Evolutionary conservation across 2,888 invertebrate genomes (phyloP), one percentile per base, ranked within the genome.

Genomic region (Caprella mutica): DNA sequence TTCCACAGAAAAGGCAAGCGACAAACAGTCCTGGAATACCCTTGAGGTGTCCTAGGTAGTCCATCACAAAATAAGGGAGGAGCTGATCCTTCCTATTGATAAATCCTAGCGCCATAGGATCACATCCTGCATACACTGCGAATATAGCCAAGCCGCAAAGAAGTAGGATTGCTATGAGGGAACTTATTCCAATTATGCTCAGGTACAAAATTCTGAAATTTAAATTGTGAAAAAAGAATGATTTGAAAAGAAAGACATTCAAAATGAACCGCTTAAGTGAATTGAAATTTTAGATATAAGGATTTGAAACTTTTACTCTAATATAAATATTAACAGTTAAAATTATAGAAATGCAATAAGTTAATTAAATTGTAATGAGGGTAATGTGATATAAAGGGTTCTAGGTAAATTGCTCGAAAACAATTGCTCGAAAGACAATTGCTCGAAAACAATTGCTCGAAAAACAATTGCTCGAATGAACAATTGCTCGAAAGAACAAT

Each of bases 41-140:
- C n/a, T 48, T 27, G 17, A 48, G 19, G 48, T 24, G 30, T 3
- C 48, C 30, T 21, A 48, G 19, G 19, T 48, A 48, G 30, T 48
- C 48, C 30, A 48, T 48, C 9, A 48, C 30, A 14, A 48, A 48
- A 23, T 30, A 48, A 29, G 48, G 48, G 29, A 48, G 30, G 23
- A 48, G 29, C 30, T 48, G 48, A 14, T 48, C 48, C 30, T 48
- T 48, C 30, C 30, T 48, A 19, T 27, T 19, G 30, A 48, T 48
- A n/a, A 29, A 48, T 27, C 48, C 48, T 21, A 12, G 24, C n/a
- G 48, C 21, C 29, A 48, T 48, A 30, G 48, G 48, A 14, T 48
- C 48, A 17, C 48, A 48, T 3, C 48, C 48, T 23, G 48, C 48
- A n/a, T 48, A 48, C 30, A 48, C 48, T 27, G 48, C 48, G 30